A percentile compares a stretch with the other conserved stretches of the same genome.
Evolutionary conservation across 2,888 invertebrate species (phyloP).

Genomic region (Tenthredo mesomela): DNA sequence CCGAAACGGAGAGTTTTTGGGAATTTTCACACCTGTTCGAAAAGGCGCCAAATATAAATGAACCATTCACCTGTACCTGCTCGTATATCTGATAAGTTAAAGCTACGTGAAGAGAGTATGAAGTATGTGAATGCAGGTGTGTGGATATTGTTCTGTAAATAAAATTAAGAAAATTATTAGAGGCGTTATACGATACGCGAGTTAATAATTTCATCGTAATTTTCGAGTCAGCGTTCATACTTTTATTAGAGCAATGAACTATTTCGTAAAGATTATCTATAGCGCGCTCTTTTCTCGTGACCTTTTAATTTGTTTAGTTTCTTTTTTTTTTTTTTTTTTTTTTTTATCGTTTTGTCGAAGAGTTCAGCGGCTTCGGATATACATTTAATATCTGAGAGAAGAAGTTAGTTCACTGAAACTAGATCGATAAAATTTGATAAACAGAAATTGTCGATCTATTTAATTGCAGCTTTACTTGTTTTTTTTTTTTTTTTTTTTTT

Average conservation of each 20-base stretch:
- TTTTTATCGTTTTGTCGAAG: too few relatives aligned
- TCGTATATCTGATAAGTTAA: neutral
- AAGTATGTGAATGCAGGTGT: neutral
- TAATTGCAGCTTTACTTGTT: neutral
- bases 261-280: slow-evolving; percentile 48
- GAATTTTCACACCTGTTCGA: neutral
- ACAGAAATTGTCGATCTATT: neutral
- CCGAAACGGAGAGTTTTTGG: neutral
- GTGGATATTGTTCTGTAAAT: neutral
- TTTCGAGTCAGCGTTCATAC: neutral
- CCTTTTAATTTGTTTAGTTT: neutral
- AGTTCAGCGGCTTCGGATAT: neutral
- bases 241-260: slow-evolving; percentile 39
- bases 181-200: neutral
- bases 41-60: neutral
- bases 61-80: neutral
- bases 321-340: neutral
- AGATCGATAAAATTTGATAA: neutral
- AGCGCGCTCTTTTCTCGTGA: neutral
- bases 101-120: neutral
- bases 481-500: neutral
- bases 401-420: neutral
- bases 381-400: neutral
- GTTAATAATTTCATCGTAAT: neutral
- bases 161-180: neutral